Evolutionary conservation across 2,113 vertebrate genomes (phyloP).

Genomic region (Vidua macroura): DNA sequence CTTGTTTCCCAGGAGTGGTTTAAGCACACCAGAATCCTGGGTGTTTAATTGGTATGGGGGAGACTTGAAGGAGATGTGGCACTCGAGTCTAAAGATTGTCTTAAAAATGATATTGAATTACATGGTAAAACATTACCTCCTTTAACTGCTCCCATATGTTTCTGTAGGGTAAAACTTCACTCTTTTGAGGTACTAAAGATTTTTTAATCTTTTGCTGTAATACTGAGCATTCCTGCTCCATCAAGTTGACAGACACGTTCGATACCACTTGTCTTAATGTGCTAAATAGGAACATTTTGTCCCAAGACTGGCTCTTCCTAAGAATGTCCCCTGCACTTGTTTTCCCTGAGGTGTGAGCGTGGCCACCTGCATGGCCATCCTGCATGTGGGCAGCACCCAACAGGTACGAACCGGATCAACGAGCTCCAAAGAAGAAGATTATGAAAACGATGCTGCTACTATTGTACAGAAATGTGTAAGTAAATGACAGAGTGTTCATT

Average conservation of each 20-base stretch:
- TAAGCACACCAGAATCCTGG: background rate
- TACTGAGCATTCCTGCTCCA: background rate
- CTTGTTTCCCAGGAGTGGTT: background rate
- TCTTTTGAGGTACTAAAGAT: background rate
- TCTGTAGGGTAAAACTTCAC: background rate
- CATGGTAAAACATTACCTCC: background rate
- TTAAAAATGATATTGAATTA: background rate
- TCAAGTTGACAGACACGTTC: background rate
- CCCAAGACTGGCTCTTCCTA: background rate
- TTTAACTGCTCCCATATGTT: background rate
- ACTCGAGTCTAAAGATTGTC: background rate
- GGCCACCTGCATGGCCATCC: constrained; percentile 97
- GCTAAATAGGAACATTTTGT: background rate
- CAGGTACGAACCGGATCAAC: constrained; percentile 92
- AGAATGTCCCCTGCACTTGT: background rate
- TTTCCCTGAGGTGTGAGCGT: constrained; percentile 87
- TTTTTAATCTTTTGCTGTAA: background rate
- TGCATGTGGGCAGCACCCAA: constrained; percentile 91
- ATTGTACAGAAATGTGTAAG: constrained; percentile 99
- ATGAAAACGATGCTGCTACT: constrained; percentile 96
- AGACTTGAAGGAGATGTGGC: background rate
- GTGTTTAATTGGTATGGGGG: background rate
- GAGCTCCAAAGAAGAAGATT: constrained; percentile 96
- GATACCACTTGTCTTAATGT: fast-evolving
- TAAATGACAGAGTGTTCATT: background rate